A percentile compares a stretch with the other conserved stretches of the same genome.
Conservation (phyloP, 1,140 invertebrate genomes). For the Scaptomyza pallida region DNA sequence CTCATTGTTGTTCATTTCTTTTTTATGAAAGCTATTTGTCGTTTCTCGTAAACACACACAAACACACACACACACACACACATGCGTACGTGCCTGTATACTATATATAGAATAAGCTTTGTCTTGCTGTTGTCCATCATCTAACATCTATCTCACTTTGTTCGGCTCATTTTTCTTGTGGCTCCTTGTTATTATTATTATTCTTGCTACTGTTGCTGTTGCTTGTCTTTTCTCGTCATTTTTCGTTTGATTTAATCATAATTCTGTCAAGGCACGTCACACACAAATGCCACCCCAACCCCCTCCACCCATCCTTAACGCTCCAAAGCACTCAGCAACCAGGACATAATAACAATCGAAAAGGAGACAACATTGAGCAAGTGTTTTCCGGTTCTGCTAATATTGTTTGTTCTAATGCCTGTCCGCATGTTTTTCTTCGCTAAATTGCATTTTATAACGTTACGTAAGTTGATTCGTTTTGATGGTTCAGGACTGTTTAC, state of each 20-base stretch:
- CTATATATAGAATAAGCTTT: not conserved
- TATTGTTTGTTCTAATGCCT: slow-evolving; percentile 18
- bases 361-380: slow-evolving; percentile 41
- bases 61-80: not conserved
- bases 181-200: slow-evolving; percentile 16
- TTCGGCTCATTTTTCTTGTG: slow-evolving; percentile 18
- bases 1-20: slow-evolving; percentile 36
- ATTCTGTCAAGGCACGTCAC: slow-evolving; percentile 36
- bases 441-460: slow-evolving; percentile 15
- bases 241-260: slow-evolving; percentile 58
- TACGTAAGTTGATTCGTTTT: not conserved
- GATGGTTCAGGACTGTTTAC: no score
- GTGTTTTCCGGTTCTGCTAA: slow-evolving; percentile 30
- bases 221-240: slow-evolving; percentile 16
- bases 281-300: slow-evolving; percentile 14
- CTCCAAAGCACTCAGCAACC: not conserved
- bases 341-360: slow-evolving; percentile 40
- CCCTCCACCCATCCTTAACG: not conserved
- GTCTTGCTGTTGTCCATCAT: slow-evolving; percentile 15
- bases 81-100: not conserved
- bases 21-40: slow-evolving; percentile 42
- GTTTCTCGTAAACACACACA: slow-evolving; percentile 6
- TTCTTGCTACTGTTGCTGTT: slow-evolving; percentile 4
- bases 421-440: not conserved
- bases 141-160: slow-evolving; percentile 27